Base-by-base conservation (phyloP, 2,797 vertebrate genomes). In the Pseudochromis fuscus region DNA sequence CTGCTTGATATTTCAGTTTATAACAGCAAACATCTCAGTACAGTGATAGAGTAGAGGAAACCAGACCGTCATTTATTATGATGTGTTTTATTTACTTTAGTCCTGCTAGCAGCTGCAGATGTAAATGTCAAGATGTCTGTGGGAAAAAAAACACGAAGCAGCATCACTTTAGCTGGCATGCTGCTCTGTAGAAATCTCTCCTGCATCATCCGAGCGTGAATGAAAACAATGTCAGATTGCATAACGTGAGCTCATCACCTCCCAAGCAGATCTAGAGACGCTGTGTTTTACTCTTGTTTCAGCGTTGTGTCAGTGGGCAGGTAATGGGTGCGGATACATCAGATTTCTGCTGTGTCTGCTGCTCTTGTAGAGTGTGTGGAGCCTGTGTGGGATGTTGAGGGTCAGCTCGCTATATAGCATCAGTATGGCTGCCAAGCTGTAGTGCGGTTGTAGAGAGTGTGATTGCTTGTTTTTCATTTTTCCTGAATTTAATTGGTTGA, bases 331-430 rank as follows among this genome's bases (percentile, higher is more conserved):
- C 51, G 50, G 69, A 62, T 74, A 63, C 40, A 15, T 70, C 27
- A 76, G 3, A 40, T 84, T 86, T 83, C 64, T 88, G 75, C 72
- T 79, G 76, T 16, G 58, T 75, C 61, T 78, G 76, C 81, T 60
- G 53, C 66, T 79, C 35, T 64, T 72, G 60, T 61, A 35, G 16
- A 57, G 56, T 55, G 56, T 53, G 24, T 38, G 35, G 63, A 74
- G 73, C 58, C 40, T 42, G 42, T 11, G 70, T 50, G 52, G 33
- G 71, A 70, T 53, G 61, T 72, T 61, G 53, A 67, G 76, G 61
- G 63, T 77, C 67, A 46, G 10, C 57, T 52, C n/a, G 23, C 61
- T 66, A 44, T 55, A 58, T 66, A 57, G 30, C 23, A 45, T 75
- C 48, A 45, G 27, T 30, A 49, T 16, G 37, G 42, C 33, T 61